Evolutionary conservation across 2,113 vertebrate genomes (phyloP).

Genomic region (Xiphophorus couchianus): DNA sequence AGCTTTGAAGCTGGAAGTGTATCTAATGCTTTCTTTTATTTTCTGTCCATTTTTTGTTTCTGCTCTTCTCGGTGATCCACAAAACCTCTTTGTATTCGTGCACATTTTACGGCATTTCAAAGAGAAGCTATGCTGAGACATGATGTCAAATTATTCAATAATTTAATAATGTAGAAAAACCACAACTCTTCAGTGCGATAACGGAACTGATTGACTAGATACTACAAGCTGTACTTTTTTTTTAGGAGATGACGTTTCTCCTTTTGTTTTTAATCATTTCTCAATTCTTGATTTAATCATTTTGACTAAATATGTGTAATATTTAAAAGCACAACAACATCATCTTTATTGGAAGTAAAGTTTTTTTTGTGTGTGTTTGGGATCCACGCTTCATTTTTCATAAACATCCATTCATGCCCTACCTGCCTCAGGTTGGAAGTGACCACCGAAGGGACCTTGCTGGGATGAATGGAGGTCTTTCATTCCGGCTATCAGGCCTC

Average conservation of each 20-base stretch:
- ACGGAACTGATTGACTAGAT: too few species aligned
- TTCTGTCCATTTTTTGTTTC: slow-evolving; percentile 65
- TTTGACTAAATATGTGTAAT: neutral
- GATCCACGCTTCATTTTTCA: slow-evolving; percentile 60
- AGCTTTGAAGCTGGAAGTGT: slow-evolving; percentile 22
- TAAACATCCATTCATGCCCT: slow-evolving; percentile 65
- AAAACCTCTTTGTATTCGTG: slow-evolving; percentile 29
- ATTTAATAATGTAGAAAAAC: too few species aligned
- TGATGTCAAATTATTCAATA: too few species aligned
- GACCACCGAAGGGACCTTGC: slow-evolving; percentile 59
- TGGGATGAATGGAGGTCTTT: slow-evolving; percentile 79
- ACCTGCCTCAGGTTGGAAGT: slow-evolving; percentile 64
- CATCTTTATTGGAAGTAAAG: neutral
- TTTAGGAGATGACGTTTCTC: too few species aligned
- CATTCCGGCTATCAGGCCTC: slow-evolving; percentile 61
- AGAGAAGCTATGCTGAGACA: slow-evolving; percentile 18
- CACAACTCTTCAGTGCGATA: too few species aligned
- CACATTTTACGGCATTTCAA: neutral
- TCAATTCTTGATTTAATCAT: too few species aligned
- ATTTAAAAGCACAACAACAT: neutral
- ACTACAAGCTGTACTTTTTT: too few species aligned
- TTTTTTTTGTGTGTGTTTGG: neutral
- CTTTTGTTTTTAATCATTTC: too few species aligned
- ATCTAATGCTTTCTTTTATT: slow-evolving; percentile 62
- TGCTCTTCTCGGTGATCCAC: slow-evolving; percentile 52